Percentiles rank a stretch among this genome's conserved stretches.
Conservation (phyloP, 1,140 invertebrate genomes). For the Zaprionus taronus region DNA sequence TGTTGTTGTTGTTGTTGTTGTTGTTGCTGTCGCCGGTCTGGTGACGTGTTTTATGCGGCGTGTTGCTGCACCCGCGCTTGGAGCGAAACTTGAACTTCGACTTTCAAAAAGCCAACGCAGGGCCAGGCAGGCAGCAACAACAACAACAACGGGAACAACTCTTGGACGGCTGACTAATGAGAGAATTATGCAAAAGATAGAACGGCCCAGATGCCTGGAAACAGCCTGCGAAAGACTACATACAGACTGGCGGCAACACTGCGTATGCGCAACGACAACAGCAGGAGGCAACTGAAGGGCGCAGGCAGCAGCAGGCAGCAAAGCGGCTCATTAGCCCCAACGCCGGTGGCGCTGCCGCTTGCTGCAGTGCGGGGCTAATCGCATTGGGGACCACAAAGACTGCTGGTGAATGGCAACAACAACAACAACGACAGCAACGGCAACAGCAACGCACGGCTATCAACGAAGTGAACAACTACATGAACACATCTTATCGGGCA, state of each 20-base stretch:
- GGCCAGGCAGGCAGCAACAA: conserved; percentile 21
- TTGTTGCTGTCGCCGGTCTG: conserved; percentile 26
- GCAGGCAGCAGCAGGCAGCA: conserved; percentile 18
- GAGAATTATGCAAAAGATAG: conserved; percentile 76
- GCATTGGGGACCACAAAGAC: conserved; percentile 13
- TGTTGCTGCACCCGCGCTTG: conserved; percentile 51
- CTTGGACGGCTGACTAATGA: conserved; percentile 67
- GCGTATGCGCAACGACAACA: conserved; percentile 42
- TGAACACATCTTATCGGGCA: conserved; percentile 75
- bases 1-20: conserved; percentile 13
- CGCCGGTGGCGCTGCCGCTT: conserved; percentile 2
- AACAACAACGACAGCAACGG: conserved; percentile 30
- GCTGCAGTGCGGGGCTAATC: conserved; percentile 25
- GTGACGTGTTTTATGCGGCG: conserved; percentile 31
- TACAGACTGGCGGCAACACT: conserved; percentile 33
- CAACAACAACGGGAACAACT: conserved; percentile 12
- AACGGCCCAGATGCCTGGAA: conserved; percentile 39
- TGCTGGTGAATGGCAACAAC: conserved; percentile 34
- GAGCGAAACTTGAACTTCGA: conserved; percentile 72
- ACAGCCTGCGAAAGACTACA: not conserved
- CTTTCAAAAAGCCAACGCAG: conserved; percentile 65
- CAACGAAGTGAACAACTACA: conserved; percentile 54
- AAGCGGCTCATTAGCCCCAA: conserved; percentile 45
- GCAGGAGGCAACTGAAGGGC: conserved; percentile 12
- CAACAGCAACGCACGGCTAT: conserved; percentile 36